Conservation (phyloP, 2,888 invertebrate species). For the Orgyia antiqua region DNA sequence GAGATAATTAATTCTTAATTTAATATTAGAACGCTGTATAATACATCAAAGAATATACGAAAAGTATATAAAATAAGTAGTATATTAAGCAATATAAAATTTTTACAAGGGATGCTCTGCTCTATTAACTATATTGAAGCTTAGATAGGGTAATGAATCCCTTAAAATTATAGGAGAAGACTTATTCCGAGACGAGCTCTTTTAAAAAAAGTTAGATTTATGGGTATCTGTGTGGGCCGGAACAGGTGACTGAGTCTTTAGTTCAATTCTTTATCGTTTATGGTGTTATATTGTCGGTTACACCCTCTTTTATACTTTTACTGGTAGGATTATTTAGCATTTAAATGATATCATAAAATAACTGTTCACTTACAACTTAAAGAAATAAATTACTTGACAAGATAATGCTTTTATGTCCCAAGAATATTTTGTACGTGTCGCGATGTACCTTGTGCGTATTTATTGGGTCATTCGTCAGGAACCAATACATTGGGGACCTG, state of each 20-base stretch:
- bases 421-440: slow-evolving; percentile 74
- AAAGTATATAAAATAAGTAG: slow-evolving; percentile 20
- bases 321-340: slow-evolving; percentile 65
- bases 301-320: slow-evolving; percentile 67
- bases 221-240: slow-evolving; percentile 43
- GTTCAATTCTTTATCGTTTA: slow-evolving; percentile 59
- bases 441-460: slow-evolving; percentile 71
- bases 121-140: too few relatives aligned
- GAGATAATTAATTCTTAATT: slow-evolving; percentile 23
- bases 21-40: slow-evolving; percentile 26
- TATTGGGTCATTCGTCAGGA: slow-evolving; percentile 74
- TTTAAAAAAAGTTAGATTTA: slow-evolving; percentile 51
- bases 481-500: slow-evolving; percentile 65
- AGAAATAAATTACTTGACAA: slow-evolving; percentile 76
- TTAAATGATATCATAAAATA: slow-evolving; percentile 73
- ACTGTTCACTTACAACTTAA: slow-evolving; percentile 65
- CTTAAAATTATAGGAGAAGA: too few relatives aligned
- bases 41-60: slow-evolving; percentile 14
- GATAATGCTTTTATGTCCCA: slow-evolving; percentile 73
- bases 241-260: slow-evolving; percentile 53
- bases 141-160: slow-evolving; percentile 26
- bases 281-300: slow-evolving; percentile 58
- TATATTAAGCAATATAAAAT: slow-evolving; percentile 23
- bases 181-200: too few relatives aligned
- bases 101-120: slow-evolving; percentile 27